phyloP scores from a whole-genome alignment of 2,888 invertebrate species.

The Sminthurides aquaticus region DNA sequence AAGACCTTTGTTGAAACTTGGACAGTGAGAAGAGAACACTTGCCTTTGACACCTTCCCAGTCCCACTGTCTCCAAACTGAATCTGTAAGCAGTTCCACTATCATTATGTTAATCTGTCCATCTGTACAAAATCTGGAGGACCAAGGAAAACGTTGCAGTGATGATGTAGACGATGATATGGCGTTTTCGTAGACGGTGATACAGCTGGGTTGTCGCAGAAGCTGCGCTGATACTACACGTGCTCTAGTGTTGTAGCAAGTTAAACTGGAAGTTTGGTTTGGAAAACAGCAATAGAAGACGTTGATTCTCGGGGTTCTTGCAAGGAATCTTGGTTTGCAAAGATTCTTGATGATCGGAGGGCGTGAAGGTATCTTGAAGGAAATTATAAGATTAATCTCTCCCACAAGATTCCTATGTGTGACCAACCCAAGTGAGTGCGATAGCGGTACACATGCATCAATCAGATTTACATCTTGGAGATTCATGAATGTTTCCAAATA shows the following conservation, averaged over 20 bases:
- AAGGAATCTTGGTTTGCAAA: too few species aligned
- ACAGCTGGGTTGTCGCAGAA: too few species aligned
- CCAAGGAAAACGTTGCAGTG: not conserved
- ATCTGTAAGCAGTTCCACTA: conserved; percentile 17
- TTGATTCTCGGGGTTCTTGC: not conserved
- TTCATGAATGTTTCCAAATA: not conserved
- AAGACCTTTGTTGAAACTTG: not conserved
- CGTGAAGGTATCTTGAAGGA: not conserved
- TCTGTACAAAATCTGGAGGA: not conserved
- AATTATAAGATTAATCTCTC: not conserved
- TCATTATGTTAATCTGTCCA: conserved; percentile 12
- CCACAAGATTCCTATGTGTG: not conserved
- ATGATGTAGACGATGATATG: not conserved
- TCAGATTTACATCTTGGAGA: not conserved
- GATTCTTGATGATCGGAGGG: not conserved
- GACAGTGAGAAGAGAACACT: conserved; percentile 15
- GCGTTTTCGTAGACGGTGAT: not conserved
- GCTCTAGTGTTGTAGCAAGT: not conserved
- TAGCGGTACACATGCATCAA: not conserved
- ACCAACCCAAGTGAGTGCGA: too few species aligned
- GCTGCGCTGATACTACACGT: too few species aligned
- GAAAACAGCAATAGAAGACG: not conserved
- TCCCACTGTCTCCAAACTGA: conserved; percentile 22
- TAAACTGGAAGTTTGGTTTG: not conserved
- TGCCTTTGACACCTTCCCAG: conserved; percentile 21